These are phyloP conservation scores for Distichodus sexfasciatus DNA, from an alignment of 2,797 vertebrate species.

Conservation along the genomic window DNA sequence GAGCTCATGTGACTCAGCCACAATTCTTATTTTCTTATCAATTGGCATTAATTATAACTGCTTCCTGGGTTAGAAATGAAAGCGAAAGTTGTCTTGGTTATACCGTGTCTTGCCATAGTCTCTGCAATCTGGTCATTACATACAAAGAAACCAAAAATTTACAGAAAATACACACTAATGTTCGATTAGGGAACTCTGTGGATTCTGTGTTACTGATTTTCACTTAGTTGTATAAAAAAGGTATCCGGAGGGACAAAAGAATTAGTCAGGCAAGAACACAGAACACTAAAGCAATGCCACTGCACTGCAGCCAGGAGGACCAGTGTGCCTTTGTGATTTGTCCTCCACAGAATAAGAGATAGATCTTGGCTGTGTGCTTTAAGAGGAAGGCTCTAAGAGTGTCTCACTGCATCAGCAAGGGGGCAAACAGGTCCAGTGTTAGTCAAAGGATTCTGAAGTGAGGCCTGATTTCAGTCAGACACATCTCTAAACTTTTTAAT, in stretches of 20 bases:
- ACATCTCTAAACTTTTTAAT: no score
- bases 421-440: no score
- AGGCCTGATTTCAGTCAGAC: no score
- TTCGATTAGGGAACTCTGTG: no score
- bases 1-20: no score
- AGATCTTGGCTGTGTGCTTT: neutral
- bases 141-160: neutral
- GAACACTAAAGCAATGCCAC: neutral
- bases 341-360: neutral
- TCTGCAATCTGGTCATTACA: neutral
- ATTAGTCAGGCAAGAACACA: conserved; percentile 10
- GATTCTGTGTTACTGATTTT: no score
- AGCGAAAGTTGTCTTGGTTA: conserved; percentile 15
- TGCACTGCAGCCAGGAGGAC: neutral
- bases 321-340: neutral
- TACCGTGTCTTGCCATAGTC: no score
- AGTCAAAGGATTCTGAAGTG: no score
- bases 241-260: no score
- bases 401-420: no score
- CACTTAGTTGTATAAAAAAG: no score
- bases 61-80: neutral
- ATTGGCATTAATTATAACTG: neutral
- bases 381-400: no score
- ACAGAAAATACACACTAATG: neutral
- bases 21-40: neutral